phyloP scores from a whole-genome alignment of 2,888 invertebrate species.

The Bombylius discolor region DNA sequence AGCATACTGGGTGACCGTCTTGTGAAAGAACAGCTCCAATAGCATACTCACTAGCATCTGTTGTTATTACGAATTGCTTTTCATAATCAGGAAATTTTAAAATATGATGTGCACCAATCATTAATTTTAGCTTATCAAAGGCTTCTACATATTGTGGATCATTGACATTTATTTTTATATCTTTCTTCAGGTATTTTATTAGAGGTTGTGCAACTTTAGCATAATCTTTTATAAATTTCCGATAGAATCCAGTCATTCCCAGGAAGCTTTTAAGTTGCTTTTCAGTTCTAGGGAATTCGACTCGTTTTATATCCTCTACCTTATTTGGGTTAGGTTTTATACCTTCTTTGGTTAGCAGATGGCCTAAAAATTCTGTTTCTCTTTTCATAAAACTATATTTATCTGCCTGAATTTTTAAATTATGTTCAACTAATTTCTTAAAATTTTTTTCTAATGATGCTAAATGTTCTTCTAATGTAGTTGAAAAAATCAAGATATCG shows the following conservation, averaged over 20 bases:
- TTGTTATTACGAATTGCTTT: slow-evolving; percentile 6
- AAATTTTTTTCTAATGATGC: slow-evolving; percentile 1
- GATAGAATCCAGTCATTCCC: slow-evolving; percentile 11
- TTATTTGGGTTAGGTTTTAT: slow-evolving; percentile 8
- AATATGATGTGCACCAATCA: slow-evolving; percentile 6
- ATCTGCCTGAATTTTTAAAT: slow-evolving; percentile 6
- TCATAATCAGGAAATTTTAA: slow-evolving; percentile 8
- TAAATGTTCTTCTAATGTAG: slow-evolving; percentile 1
- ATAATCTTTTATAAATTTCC: slow-evolving; percentile 9
- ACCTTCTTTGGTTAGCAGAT: slow-evolving; percentile 5
- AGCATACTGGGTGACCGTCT: slow-evolving; percentile 4
- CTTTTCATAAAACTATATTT: slow-evolving; percentile 5
- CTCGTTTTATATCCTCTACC: slow-evolving; percentile 2
- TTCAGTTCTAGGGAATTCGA: slow-evolving; percentile 8
- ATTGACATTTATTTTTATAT: slow-evolving; percentile 4
- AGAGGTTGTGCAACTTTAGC: slow-evolving; percentile 11
- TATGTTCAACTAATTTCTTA: not conserved
- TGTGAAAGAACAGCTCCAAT: slow-evolving; percentile 4
- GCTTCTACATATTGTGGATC: slow-evolving; percentile 6
- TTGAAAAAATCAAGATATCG: slow-evolving; percentile 4
- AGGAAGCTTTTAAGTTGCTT: slow-evolving; percentile 13
- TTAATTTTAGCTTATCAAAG: slow-evolving; percentile 7
- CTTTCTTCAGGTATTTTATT: slow-evolving; percentile 11
- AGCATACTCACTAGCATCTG: slow-evolving; percentile 8
- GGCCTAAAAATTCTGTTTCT: slow-evolving; percentile 7